Evolutionary conservation across 1,140 invertebrate species (phyloP), one percentile per base, ranked within the genome.

Genomic region (Drosophila pectinifera): DNA sequence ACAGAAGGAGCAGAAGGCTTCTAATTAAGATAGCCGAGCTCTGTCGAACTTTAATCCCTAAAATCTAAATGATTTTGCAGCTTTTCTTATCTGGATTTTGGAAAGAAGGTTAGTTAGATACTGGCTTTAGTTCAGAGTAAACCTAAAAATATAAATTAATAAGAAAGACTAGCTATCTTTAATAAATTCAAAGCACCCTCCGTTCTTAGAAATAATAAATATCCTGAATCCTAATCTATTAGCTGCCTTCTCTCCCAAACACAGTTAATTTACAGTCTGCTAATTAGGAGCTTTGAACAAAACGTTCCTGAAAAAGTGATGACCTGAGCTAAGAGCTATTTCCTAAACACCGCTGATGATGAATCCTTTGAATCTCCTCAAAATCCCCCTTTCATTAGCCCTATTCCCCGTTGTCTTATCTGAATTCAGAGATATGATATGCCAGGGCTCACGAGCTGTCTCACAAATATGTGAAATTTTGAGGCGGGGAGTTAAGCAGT

Each of bases 391-490:
- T 65, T 65, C 22, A 64, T 65, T 22, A 45, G 24, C 22, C 11
- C 11, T 11, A 36, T 34, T 20, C 18, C 39, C 16, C 11, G 4
- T 38, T 31, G 26, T 34, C 39, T 55, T 45, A 55, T 68, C 48
- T 45, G 2, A 3, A 20, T n/a, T 13, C 0, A 31, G 13, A 22
- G 20, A 51, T 64, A 43, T 43, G 36, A 14, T n/a, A 65, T 24
- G 46, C 16, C 24, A 18, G 34, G 46, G 46, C 36, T 72, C 26
- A 14, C 16, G 8, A 26, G 36, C 43, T 72, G 54, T 49, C 43
- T 49, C 51, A 31, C 14, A 51, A 41, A 67, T 67, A 55, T 69
- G 49, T 53, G 34, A 53, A 46, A 64, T 31, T 75, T 64, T 65
- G 39, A 64, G 45, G 41, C 59, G 34, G 39, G 42, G 39, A 42